These are phyloP conservation scores for Atrina japonica DNA, from an alignment of 2,888 invertebrate species.

Conservation along the genomic window DNA sequence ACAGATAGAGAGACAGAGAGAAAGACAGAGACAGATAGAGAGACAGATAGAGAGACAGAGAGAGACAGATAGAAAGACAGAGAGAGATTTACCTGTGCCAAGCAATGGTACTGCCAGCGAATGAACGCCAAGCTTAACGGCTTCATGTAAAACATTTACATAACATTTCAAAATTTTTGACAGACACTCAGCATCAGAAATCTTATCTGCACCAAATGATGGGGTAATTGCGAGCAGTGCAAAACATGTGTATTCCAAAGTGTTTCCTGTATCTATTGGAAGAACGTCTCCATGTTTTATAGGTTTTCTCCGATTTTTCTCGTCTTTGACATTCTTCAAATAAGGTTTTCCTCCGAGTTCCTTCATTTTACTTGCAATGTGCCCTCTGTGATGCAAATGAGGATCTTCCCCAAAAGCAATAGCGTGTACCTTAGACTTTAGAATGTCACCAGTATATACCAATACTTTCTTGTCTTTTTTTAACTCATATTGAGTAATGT, in stretches of 20 bases:
- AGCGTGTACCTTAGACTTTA: conserved; percentile 3
- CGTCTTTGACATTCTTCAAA: background rate
- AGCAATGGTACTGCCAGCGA: conserved; percentile 18
- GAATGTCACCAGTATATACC: conserved; percentile 13
- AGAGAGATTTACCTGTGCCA: conserved; percentile 18
- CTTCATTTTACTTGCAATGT: background rate
- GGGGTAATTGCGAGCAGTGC: conserved; percentile 7
- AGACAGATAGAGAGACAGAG: too few species aligned
- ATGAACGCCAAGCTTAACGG: background rate
- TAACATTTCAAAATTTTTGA: background rate
- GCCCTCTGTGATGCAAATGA: conserved; percentile 6
- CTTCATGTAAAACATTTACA: conserved; percentile 2
- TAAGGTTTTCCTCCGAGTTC: conserved; percentile 10
- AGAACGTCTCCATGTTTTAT: conserved; percentile 11
- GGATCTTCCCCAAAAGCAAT: conserved; percentile 8
- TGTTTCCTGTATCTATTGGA: conserved; percentile 16
- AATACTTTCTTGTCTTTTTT: conserved; percentile 6
- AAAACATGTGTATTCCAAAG: background rate
- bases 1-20: too few species aligned
- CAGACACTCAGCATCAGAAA: conserved; percentile 7
- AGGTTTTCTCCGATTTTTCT: background rate
- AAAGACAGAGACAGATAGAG: too few species aligned
- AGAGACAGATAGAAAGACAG: too few species aligned
- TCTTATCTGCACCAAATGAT: background rate
- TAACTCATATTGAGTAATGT: conserved; percentile 3